phyloP scores from a whole-genome alignment of 2,888 invertebrate species.

The Rhogogaster chlorosoma region DNA sequence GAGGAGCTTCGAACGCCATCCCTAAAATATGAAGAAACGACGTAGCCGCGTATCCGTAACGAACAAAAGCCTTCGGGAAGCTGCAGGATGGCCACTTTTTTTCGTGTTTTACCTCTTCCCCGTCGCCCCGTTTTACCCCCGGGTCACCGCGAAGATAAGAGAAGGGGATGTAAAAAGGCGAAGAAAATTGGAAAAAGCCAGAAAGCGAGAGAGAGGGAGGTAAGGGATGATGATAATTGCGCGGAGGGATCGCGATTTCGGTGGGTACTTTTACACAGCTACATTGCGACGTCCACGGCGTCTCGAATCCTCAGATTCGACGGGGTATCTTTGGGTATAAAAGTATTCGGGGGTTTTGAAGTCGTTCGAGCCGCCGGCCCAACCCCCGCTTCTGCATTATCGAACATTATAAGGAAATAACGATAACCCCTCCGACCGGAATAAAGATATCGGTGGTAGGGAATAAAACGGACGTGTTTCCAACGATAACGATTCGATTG shows the following conservation, averaged over 20 bases:
- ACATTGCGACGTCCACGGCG: neutral
- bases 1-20: neutral
- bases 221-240: neutral
- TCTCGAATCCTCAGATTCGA: neutral
- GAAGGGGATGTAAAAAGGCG: neutral
- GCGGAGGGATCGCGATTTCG: neutral
- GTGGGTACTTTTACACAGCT: neutral
- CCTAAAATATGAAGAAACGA: neutral
- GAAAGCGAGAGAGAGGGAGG: neutral
- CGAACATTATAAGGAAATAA: slow-evolving; percentile 18
- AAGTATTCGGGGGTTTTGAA: slow-evolving; percentile 16
- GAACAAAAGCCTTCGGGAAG: slow-evolving; percentile 4
- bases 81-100: neutral
- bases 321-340: neutral
- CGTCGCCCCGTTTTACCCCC: neutral
- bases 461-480: slow-evolving; percentile 37
- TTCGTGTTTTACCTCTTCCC: neutral
- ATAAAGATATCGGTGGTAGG: neutral
- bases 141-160: neutral
- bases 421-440: slow-evolving; percentile 12
- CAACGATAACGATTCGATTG: slow-evolving; percentile 43
- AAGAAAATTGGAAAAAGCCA: neutral
- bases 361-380: neutral
- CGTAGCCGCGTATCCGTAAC: neutral
- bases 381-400: neutral